Evolutionary conservation across 2,113 vertebrate species (phyloP).

Genomic region (Onychostruthus taczanowskii): DNA sequence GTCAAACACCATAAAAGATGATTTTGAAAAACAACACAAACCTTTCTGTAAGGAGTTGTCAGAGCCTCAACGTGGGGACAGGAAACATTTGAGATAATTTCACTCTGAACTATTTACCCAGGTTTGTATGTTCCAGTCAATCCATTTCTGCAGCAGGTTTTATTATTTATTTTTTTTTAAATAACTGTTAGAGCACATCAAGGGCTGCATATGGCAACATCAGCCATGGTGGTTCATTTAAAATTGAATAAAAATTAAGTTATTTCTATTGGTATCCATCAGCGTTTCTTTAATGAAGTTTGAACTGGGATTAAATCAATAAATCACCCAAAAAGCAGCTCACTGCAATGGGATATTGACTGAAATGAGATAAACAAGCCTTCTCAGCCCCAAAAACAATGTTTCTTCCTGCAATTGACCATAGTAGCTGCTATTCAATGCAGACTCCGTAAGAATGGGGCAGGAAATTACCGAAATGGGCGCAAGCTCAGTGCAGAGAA

Average conservation of each 20-base stretch:
- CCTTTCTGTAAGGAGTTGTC: background rate
- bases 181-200: background rate
- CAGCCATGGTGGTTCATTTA: background rate
- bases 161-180: too few relatives aligned
- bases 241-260: background rate
- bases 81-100: background rate
- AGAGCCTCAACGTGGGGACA: background rate
- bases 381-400: background rate
- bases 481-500: background rate
- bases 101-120: background rate
- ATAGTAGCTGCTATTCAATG: background rate
- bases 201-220: background rate
- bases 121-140: background rate
- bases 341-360: background rate
- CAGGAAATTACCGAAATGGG: conserved; percentile 28
- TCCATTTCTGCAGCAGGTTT: too few relatives aligned
- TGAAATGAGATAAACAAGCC: background rate
- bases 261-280: background rate
- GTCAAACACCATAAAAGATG: background rate
- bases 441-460: background rate
- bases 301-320: background rate
- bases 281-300: background rate
- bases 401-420: conserved; percentile 58
- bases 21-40: background rate
- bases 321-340: background rate